Evolutionary conservation across 1,140 invertebrate species (phyloP).

Genomic region (Bombus sylvicola): DNA sequence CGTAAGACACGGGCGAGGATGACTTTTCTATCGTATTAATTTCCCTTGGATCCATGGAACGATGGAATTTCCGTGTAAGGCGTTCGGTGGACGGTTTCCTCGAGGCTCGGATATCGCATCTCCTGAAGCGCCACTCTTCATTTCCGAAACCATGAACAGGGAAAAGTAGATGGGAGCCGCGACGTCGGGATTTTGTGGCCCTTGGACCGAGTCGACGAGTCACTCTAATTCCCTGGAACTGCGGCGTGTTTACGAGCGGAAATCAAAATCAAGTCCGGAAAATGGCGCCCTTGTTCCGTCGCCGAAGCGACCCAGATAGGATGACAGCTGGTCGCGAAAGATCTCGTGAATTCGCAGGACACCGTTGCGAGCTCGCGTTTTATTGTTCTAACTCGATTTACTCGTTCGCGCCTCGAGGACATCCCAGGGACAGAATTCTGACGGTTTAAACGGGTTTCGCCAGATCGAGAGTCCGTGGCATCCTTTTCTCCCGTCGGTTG

Average conservation of each 20-base stretch:
- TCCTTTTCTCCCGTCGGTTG: background rate
- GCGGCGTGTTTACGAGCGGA: conserved; percentile 47
- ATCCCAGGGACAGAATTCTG: conserved; percentile 1
- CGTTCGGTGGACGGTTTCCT: conserved; percentile 6
- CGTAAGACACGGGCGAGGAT: too few relatives aligned
- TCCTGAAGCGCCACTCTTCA: conserved; percentile 28
- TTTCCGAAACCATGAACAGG: background rate
- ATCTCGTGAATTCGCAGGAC: conserved; percentile 9
- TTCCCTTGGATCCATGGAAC: background rate
- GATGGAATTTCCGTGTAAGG: background rate
- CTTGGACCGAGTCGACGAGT: background rate
- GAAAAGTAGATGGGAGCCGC: background rate
- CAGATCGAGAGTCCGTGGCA: background rate
- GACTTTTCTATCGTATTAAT: too few relatives aligned
- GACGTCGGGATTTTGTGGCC: background rate
- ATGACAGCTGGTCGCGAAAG: background rate
- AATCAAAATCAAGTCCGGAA: conserved; percentile 44
- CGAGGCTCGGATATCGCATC: background rate
- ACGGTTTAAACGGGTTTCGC: conserved; percentile 11
- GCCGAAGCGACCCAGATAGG: conserved; percentile 9
- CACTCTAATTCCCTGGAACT: conserved; percentile 38
- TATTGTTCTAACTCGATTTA: conserved; percentile 46
- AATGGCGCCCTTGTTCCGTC: conserved; percentile 18
- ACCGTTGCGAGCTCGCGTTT: conserved; percentile 18
- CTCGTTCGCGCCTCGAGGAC: background rate